These are phyloP conservation scores for Brachionus manjavacas DNA, from an alignment of 1,140 invertebrate species.

Conservation along the genomic window DNA sequence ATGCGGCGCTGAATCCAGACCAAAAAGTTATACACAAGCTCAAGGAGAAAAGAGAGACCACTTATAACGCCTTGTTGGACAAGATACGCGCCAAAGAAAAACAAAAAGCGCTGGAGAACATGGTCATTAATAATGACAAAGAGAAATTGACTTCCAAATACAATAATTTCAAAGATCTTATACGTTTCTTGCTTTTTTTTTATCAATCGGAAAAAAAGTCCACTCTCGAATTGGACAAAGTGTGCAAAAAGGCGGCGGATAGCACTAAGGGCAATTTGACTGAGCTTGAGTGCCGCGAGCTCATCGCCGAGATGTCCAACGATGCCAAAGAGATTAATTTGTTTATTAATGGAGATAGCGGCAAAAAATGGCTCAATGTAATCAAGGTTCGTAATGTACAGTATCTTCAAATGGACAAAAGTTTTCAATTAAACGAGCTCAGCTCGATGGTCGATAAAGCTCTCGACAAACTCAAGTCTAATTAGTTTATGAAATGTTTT, in stretches of 20 bases:
- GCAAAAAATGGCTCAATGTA: constrained; percentile 36
- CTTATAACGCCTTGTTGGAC: constrained; percentile 20
- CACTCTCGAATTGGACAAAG: constrained; percentile 32
- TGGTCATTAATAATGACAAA: constrained; percentile 29
- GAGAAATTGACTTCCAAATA: constrained; percentile 16
- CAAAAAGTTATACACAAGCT: constrained; percentile 18
- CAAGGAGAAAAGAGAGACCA: constrained; percentile 36
- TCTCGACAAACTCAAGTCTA: background rate
- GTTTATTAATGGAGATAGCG: background rate
- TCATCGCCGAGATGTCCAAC: background rate
- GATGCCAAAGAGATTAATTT: background rate
- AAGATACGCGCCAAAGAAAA: constrained; percentile 35
- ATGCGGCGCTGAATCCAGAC: background rate
- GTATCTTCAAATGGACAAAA: constrained; percentile 37
- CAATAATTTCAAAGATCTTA: background rate
- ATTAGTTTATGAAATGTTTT: background rate
- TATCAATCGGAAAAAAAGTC: constrained; percentile 42
- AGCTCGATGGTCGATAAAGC: background rate
- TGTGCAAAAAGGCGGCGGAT: background rate
- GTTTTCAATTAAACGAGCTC: constrained; percentile 14
- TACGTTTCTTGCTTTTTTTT: constrained; percentile 19
- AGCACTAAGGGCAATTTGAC: background rate
- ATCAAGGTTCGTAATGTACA: constrained; percentile 22
- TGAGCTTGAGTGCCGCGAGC: constrained; percentile 3
- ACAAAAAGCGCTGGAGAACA: constrained; percentile 19